These are phyloP conservation scores for Delphinapterus leucas DNA, from an alignment of 2,113 vertebrate genomes.

Conservation along the genomic window DNA sequence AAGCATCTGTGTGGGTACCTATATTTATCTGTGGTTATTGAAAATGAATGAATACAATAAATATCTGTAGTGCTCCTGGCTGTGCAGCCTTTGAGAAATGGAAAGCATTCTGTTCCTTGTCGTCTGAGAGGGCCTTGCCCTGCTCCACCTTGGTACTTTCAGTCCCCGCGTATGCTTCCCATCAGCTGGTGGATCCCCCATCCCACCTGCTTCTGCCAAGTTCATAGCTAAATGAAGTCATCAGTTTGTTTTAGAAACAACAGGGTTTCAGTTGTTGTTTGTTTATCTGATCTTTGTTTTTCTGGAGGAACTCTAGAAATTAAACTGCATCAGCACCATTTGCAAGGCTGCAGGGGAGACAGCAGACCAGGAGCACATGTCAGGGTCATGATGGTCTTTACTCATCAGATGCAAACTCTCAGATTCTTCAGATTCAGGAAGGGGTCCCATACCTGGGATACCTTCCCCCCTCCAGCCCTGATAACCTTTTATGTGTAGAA, in stretches of 20 bases:
- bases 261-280: not conserved
- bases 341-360: not conserved
- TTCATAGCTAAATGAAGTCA: not conserved
- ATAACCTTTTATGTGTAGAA: conserved; percentile 63
- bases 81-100: not conserved
- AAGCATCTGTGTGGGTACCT: not conserved
- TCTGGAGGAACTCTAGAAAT: conserved; percentile 22
- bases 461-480: conserved; percentile 2
- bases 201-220: not conserved
- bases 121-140: not conserved
- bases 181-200: not conserved
- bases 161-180: not conserved
- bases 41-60: conserved; percentile 42
- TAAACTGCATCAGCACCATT: not conserved
- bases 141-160: not conserved
- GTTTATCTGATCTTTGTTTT: conserved; percentile 42
- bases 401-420: not conserved
- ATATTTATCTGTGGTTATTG: conserved; percentile 24
- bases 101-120: not conserved
- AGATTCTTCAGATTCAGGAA: not conserved
- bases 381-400: not conserved
- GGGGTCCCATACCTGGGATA: not conserved
- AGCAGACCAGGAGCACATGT: not conserved
- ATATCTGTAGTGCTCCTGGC: not conserved
- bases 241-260: conserved; percentile 2